Evolutionary conservation across 2,888 invertebrate species (phyloP), one percentile per base, ranked within the genome.

Genomic region (Morinoia aosen): DNA sequence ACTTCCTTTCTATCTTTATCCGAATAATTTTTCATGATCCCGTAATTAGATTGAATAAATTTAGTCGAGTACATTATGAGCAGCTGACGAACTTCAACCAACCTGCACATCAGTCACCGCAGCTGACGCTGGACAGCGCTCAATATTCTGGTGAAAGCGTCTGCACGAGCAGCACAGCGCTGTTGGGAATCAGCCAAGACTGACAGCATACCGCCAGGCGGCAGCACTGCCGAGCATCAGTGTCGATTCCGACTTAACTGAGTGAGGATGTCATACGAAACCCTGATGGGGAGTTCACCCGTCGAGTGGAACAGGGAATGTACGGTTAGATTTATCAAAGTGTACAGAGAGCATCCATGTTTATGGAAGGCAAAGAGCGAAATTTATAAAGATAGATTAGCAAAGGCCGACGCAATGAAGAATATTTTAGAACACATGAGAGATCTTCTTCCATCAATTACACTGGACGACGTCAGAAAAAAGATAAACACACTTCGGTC

Each of bases 311-410:
- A 76, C 25, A 19, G 76, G 76, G 76, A 76, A 76, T 76, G 76
- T 76, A 76, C 76, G 33, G 33, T 91, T 91, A 91, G 25, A 57
- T 58, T 88, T 95, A 95, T 64, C 57, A 76, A 76, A 88, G 76
- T 64, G 57, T 76, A 95, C 76, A 95, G 90, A 88, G 58, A 95
- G 76, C 95, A 64, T 95, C n/a, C 95, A 40, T 95, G 95, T 95
- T 95, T 95, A 76, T 95, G 95, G 95, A 48, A 95, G 64, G 95
- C 76, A 76, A 76, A 76, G 33, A 76, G 76, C 76, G 76, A 76
- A 33, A 76, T 76, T 76, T 76, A 76, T 33, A 76, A 76, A 76
- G 76, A 76, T 33, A 76, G 76, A 76, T 76, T 76, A 76, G 76
- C 76, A 2, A 76, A 76, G 76, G 76, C 76, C 25, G 76, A 76